Base-by-base conservation (phyloP, 2,113 vertebrate genomes). In the Chaetorhynchus papuensis region DNA sequence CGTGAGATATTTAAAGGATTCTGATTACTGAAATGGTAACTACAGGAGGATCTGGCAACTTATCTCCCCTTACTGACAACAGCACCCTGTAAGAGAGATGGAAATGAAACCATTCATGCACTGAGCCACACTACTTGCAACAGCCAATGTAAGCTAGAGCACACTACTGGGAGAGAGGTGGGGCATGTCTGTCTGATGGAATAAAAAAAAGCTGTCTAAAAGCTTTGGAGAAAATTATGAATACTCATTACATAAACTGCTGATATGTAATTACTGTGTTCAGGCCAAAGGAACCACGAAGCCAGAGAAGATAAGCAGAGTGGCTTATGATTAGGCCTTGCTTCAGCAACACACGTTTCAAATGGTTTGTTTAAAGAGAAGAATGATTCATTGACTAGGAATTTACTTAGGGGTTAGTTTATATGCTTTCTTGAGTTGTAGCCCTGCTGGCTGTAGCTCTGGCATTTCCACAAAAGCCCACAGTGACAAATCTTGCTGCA, bases 61-160 rank as follows among this genome's bases (percentile, higher is more conserved):
- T 60, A 80, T 90, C n/a, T 90, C 87, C 80, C 68, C 69, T 92
- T 96, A 74, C 52, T 91, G 81, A 75, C 49, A 93, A 87, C 54
- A 91, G 80, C 71, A 89, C 71, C 87, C 88, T 93, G 92, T n/a
- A 96, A 88, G 61, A 95, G 53, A 95, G 85, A 86, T 41, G 52
- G 66, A 84, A 82, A 93, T 90, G 22, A 94, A 93, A 90, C 77
- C 7, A 3, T 87, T 83, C 90, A 94, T 95, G 93, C 94, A 93
- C 64, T 0, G 1, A 94, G 81, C 84, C 79, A 94, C 78, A 64
- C 78, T 84, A 94, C 74, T 80, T 80, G 76, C 92, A 93, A 77
- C 80, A 96, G 94, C 81, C 92, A 95, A 80, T 91, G 94, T 95
- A 95, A 95, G 86, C 83, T 93, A 84, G 8, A 95, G 93, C 93